Base-by-base conservation (phyloP, 2,888 invertebrate genomes). In the Liopterus haemorrhoidalis region DNA sequence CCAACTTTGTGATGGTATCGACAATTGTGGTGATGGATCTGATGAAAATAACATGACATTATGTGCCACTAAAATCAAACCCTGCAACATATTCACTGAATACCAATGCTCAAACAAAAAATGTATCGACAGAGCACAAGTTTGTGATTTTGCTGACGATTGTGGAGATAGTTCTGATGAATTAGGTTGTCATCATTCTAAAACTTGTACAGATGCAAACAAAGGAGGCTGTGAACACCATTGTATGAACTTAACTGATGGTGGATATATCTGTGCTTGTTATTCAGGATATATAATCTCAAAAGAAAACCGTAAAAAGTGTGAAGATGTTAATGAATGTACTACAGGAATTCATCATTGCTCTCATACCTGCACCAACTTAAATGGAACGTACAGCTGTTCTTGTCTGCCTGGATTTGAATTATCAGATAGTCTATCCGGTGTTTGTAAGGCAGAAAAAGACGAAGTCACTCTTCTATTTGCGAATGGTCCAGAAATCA, bases 1-100 rank as follows among this genome's bases (percentile, higher is more conserved):
- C 61, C 88, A 89, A 60, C 76, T 90, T 5, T 96, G 96, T 66
- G 94, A 96, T 67, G 86, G 88, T 20, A 76, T 85, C 12, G 89
- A 93, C 66, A 91, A 95, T 67, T 96, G 95, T 67, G 89, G 90
- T 24, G 94, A 95, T 66, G 92, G 91, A 5, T 88, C 88, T 0
- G 96, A 96, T 67, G 95, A 96, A 69, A 93, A 93, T 67, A 92
- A 93, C 67, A 86, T 92, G 79, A 91, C 91, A 0, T 69, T 91
- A 42, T 93, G 92, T 62, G 80, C 84, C 1, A 73, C 77, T n/a
- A 79, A 82, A 49, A 76, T 79, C 38, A 79, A 81, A 54, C 81
- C 86, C 0, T 89, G 89, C 65, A 85, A 88, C 59, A 74, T 81
- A 1, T 75, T 78, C 54, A 73, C 79, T 4, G 90, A 94, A 69